Base-by-base conservation (phyloP, 2,113 vertebrate species). In the Nicator chloris region DNA sequence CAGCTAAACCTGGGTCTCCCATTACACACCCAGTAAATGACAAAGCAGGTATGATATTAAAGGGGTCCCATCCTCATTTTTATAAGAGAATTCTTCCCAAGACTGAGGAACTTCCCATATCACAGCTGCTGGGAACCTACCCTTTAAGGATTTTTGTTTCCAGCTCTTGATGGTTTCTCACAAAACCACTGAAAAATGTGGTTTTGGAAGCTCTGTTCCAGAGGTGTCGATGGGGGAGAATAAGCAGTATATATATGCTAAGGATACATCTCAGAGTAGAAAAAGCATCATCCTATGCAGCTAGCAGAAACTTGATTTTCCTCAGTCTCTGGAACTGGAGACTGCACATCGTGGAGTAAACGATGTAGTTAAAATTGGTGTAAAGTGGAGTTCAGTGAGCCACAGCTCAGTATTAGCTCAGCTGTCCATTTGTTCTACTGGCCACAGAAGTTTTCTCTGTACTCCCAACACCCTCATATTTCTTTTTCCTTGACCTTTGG, bases 361-460 rank as follows among this genome's bases (percentile, higher is more conserved):
- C 0, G 0, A n/a, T 10, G 7, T n/a, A 13, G 21, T 61, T 65
- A 71, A 49, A 85, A 26, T 17, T 19, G 30, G 6, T 79, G 16
- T 68, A 78, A 70, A 77, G 10, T 23, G 35, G 63, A 54, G 50
- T 39, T 71, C 20, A n/a, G 11, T 26, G 60, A 77, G 30, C 6
- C 7, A 18, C 5, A 35, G 39, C 40, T 56, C 21, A 64, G 65
- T 56, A 78, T 56, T 10, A 54, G 47, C 15, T n/a, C 30, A 78
- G 26, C 16, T 70, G 5, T 37, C 40, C 21, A 12, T 39, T 82
- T 44, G 10, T 44, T 75, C 51, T 49, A 0, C n/a, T 49, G 33
- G 16, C 51, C 44, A 18, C 40, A 39, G 51, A 26, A 44, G 4
- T 75, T 90, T 92, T 50, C n/a, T 82, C 9, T 75, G 2, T 73